phyloP scores from a whole-genome alignment of 2,888 invertebrate genomes.

The Philhelius pedissequus region DNA sequence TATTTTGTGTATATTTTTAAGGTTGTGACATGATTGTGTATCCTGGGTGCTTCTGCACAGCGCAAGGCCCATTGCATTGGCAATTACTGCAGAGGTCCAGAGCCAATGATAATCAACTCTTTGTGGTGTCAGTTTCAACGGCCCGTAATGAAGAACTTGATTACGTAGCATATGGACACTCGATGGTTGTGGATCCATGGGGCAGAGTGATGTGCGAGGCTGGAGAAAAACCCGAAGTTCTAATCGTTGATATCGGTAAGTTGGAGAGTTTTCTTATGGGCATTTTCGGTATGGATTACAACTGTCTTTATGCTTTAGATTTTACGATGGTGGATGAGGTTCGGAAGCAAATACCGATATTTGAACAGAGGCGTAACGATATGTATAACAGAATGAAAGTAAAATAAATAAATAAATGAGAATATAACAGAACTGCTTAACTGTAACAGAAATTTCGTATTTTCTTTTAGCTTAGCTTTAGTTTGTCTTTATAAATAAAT shows the following conservation, averaged over 20 bases:
- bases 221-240: constrained; percentile 84
- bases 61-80: constrained; percentile 93
- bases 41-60: constrained; percentile 89
- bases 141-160: constrained; percentile 86
- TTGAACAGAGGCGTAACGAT: constrained; percentile 86
- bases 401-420: background rate
- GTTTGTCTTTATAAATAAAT: no score
- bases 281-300: background rate
- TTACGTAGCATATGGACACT: constrained; percentile 96
- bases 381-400: constrained; percentile 82
- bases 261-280: background rate
- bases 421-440: no score
- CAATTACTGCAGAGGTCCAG: constrained; percentile 89
- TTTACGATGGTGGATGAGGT: constrained; percentile 86
- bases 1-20: constrained; percentile 71
- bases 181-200: constrained; percentile 90
- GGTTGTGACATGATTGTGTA: constrained; percentile 93
- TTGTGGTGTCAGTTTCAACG: constrained; percentile 90
- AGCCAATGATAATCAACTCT: constrained; percentile 94
- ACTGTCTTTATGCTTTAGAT: constrained; percentile 80
- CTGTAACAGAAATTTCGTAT: no score
- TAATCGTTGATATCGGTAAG: constrained; percentile 84
- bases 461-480: no score
- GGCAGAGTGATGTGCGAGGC: constrained; percentile 85
- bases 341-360: constrained; percentile 90